Conservation (phyloP, 2,113 vertebrate genomes). For the Rhineura floridana region DNA sequence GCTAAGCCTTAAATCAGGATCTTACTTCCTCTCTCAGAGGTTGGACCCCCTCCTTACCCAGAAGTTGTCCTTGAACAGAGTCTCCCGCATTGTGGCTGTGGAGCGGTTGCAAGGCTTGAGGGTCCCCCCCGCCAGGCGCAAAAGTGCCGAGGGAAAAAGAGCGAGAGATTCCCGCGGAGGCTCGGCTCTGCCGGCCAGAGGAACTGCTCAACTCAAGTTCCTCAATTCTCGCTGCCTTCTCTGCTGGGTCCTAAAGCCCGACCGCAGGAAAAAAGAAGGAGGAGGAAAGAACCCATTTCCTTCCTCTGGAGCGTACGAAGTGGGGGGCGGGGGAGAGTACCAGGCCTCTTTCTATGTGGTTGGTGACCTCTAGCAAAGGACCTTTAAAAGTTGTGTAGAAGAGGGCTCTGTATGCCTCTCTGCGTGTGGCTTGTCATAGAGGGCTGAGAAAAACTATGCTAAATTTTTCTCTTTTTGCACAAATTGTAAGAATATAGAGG, state of each 20-base stretch:
- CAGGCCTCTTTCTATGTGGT: not conserved
- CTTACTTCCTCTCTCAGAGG: not conserved
- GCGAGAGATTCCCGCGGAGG: rapidly evolving
- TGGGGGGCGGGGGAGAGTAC: too few species aligned
- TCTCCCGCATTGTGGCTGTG: conserved; percentile 78
- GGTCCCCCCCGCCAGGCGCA: not conserved
- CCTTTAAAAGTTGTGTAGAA: not conserved
- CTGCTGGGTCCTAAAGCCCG: not conserved
- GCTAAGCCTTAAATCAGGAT: too few species aligned
- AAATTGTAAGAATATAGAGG: too few species aligned
- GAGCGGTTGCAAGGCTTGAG: rapidly evolving
- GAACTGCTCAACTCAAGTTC: not conserved
- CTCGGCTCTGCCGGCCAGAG: not conserved
- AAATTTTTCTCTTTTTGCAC: too few species aligned
- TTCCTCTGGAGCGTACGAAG: too few species aligned
- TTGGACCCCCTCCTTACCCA: conserved; percentile 80
- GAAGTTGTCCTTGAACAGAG: conserved; percentile 87
- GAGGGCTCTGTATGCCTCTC: too few species aligned
- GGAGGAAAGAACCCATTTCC: too few species aligned
- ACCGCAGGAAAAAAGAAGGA: too few species aligned
- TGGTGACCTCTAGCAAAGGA: not conserved
- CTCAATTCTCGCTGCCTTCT: not conserved
- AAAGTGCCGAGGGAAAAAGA: rapidly evolving
- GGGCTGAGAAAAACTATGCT: too few species aligned
- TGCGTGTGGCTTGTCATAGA: too few species aligned